phyloP scores from a whole-genome alignment of 2,797 vertebrate genomes.

The Cryptoprocta ferox region DNA sequence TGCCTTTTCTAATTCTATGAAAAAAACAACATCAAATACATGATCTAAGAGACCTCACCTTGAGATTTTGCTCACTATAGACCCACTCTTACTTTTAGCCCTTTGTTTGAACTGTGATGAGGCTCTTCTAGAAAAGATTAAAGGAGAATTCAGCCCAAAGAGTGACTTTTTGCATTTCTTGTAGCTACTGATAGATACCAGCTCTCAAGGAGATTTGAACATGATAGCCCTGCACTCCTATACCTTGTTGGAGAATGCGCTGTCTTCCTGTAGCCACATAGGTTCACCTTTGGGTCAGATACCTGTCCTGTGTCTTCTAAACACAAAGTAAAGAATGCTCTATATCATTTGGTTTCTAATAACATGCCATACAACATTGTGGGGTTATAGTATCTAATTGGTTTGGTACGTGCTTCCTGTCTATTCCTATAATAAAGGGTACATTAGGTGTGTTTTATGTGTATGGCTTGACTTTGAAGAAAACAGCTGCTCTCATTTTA shows the following conservation, averaged over 20 bases:
- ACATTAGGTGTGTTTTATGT: slow-evolving; percentile 33
- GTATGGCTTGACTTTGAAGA: slow-evolving; percentile 56
- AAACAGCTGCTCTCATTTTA: slow-evolving; percentile 48
- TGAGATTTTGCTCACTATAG: background rate
- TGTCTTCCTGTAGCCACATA: background rate
- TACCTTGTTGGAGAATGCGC: background rate
- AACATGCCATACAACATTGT: background rate
- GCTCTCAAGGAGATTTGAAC: background rate
- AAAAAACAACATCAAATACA: slow-evolving; percentile 5
- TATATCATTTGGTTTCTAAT: slow-evolving; percentile 25
- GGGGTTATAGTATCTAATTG: slow-evolving; percentile 16
- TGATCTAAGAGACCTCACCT: background rate
- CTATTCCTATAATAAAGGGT: background rate
- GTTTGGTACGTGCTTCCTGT: background rate
- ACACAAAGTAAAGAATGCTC: slow-evolving; percentile 43
- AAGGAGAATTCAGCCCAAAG: slow-evolving; percentile 28
- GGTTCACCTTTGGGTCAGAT: background rate
- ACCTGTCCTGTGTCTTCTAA: slow-evolving; percentile 30
- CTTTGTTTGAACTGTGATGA: slow-evolving; percentile 12
- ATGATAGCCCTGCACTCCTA: background rate
- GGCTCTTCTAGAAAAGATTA: slow-evolving; percentile 55
- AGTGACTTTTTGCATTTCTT: slow-evolving; percentile 10
- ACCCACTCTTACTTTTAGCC: background rate
- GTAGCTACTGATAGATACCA: background rate
- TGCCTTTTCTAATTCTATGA: background rate